Base-by-base conservation (phyloP, 1,140 invertebrate genomes). In the Dreissena polymorpha region DNA sequence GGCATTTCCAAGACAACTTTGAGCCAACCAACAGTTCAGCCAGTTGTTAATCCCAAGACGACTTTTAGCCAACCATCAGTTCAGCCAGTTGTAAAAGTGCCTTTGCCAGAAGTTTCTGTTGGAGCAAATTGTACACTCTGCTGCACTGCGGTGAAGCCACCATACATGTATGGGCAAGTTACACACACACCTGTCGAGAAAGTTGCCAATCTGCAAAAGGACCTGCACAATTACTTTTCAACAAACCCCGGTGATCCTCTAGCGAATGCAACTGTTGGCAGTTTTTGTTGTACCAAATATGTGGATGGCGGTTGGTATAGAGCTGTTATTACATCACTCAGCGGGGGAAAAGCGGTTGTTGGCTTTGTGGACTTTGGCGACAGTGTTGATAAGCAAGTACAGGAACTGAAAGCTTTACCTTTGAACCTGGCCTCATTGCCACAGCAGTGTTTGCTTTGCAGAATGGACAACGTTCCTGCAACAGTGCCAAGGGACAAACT, bases 241-340 rank as follows among this genome's bases (percentile, higher is more conserved):
- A 78, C 71, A 27, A 68, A 53, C 25, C 25, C 51, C 77, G 55
- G 80, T 76, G 18, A 75, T 25, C 14, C 27, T 53, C 78, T 80
- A 55, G 50, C 29, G 50, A 74, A 49, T n/a, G 23, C 50, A 27
- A 70, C 55, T 16, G 55, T 84, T 21, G 87, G 87, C 63, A 85
- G 69, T 23, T 76, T 76, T 14, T 89, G 88, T 80, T 93, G 95
- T 50, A 96, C 96, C 0, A 93, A 95, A 78, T 97, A 95, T 88
- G 94, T 94, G 0, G 96, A 97, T 89, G 94, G 95, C 51, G 90
- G 93, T 0, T 97, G 96, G 96, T 97, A 97, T 88, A 93, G 97
- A 85, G 96, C 96, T 0, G 94, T 95, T 86, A 95, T 97, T 13
- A 93, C 96, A 0, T 95, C 70, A 23, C 25, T 83, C 13, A 21